These are phyloP conservation scores for Peromyscus leucopus DNA, from an alignment of 2,113 vertebrate genomes.

Conservation along the genomic window DNA sequence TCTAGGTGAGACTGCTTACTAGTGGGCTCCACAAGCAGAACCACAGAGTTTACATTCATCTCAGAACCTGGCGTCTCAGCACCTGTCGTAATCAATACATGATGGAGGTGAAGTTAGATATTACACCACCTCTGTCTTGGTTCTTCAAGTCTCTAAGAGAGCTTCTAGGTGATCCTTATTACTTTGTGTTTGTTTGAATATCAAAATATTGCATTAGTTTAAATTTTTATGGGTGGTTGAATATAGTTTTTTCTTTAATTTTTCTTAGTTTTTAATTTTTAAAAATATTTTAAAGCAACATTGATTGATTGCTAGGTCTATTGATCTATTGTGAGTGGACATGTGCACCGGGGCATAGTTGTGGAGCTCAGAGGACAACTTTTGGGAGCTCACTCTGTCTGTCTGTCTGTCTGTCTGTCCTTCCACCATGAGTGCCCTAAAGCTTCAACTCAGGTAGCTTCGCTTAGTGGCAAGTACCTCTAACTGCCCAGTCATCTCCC, in stretches of 20 bases:
- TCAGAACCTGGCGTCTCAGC: background rate
- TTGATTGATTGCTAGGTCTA: background rate
- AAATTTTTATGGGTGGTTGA: background rate
- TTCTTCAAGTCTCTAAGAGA: constrained; percentile 80
- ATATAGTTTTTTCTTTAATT: background rate
- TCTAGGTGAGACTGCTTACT: constrained; percentile 56
- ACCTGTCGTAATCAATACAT: constrained; percentile 69
- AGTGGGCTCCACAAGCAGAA: constrained; percentile 66
- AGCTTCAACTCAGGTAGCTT: background rate
- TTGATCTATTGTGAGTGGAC: background rate
- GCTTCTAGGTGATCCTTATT: constrained; percentile 78
- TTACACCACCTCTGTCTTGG: constrained; percentile 17
- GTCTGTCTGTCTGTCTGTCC: too few species aligned
- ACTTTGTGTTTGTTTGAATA: constrained; percentile 68
- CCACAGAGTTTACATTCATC: constrained; percentile 59
- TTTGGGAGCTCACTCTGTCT: too few species aligned
- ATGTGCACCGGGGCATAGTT: too few species aligned
- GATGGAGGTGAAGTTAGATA: constrained; percentile 79
- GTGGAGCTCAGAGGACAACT: background rate
- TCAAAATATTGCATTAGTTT: constrained; percentile 20
- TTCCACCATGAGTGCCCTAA: background rate
- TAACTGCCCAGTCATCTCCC: too few species aligned
- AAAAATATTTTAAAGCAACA: background rate
- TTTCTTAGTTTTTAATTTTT: background rate
- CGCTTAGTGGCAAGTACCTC: background rate